phyloP scores from a whole-genome alignment of 2,888 invertebrate species.

The Diarsia dahlii region DNA sequence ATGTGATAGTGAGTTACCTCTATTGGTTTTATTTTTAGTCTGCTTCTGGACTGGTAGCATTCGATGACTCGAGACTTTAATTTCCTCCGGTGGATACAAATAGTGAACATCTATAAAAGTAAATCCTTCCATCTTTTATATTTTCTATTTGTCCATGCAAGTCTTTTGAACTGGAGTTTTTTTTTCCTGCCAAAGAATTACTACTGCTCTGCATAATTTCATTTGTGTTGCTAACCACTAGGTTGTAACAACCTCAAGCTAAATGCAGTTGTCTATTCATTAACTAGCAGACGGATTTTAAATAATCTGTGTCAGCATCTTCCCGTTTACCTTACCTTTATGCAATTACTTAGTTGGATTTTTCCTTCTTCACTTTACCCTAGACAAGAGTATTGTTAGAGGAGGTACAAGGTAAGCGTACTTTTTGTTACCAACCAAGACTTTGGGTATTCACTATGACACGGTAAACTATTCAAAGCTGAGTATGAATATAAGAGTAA shows the following conservation, averaged over 20 bases:
- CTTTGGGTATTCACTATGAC: not conserved
- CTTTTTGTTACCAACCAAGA: too few species aligned
- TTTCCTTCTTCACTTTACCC: not conserved
- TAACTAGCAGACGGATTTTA: slow-evolving; percentile 20
- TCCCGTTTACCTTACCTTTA: slow-evolving; percentile 17
- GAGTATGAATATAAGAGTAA: too few species aligned
- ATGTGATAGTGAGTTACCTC: slow-evolving; percentile 26
- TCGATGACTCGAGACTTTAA: not conserved
- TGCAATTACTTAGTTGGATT: not conserved
- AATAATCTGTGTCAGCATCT: not conserved
- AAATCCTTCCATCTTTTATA: too few species aligned
- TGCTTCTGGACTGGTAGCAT: not conserved
- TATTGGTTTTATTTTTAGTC: not conserved
- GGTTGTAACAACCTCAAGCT: not conserved
- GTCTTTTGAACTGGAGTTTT: not conserved
- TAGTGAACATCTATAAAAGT: too few species aligned
- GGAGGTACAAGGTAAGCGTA: not conserved
- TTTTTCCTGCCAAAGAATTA: not conserved
- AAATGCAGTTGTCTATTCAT: slow-evolving; percentile 31
- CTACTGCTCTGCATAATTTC: not conserved
- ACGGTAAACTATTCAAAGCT: not conserved
- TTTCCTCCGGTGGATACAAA: not conserved
- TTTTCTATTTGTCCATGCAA: not conserved
- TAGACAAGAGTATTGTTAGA: not conserved
- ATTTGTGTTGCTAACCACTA: slow-evolving; percentile 11